Percentiles rank a stretch among this genome's conserved stretches.
phyloP scores from a whole-genome alignment of 1,140 invertebrate genomes.

The Leptestheria dahalacensis region DNA sequence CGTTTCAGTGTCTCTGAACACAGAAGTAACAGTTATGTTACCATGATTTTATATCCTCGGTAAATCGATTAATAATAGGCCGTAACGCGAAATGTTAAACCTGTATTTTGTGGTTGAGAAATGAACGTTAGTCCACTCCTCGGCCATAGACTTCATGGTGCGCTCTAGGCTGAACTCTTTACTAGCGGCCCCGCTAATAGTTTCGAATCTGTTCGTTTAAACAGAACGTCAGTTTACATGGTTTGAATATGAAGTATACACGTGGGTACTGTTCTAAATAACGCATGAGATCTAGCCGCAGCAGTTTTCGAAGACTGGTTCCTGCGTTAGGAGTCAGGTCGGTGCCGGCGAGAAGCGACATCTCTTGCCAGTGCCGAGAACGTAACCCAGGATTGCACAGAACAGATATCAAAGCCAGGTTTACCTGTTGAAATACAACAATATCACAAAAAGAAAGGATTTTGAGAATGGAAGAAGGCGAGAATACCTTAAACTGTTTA shows the following conservation, averaged over 20 bases:
- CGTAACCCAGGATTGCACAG: conserved; percentile 74
- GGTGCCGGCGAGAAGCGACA: conserved; percentile 64
- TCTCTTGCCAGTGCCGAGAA: conserved; percentile 81
- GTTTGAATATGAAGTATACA: neutral
- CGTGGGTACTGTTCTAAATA: conserved; percentile 48
- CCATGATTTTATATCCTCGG: too few relatives aligned
- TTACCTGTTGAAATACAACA: conserved; percentile 34
- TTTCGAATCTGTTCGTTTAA: conserved; percentile 39
- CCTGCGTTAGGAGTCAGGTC: conserved; percentile 73
- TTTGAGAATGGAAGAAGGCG: too few relatives aligned
- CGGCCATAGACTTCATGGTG: conserved; percentile 62
- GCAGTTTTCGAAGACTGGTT: conserved; percentile 65
- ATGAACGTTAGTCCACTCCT: conserved; percentile 63
- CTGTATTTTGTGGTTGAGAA: conserved; percentile 58
- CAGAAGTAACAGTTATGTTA: too few relatives aligned
- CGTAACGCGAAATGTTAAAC: conserved; percentile 17
- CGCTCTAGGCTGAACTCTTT: conserved; percentile 70
- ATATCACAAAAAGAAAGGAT: neutral
- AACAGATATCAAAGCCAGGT: conserved; percentile 60
- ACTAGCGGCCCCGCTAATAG: conserved; percentile 73
- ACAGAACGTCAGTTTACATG: neutral
- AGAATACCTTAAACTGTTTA: conserved; percentile 52
- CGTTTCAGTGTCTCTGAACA: conserved; percentile 50
- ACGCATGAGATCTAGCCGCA: conserved; percentile 53
- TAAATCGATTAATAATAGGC: conserved; percentile 5